Conservation (phyloP, 2,797 vertebrate species). For the Falco novaeseelandiae region DNA sequence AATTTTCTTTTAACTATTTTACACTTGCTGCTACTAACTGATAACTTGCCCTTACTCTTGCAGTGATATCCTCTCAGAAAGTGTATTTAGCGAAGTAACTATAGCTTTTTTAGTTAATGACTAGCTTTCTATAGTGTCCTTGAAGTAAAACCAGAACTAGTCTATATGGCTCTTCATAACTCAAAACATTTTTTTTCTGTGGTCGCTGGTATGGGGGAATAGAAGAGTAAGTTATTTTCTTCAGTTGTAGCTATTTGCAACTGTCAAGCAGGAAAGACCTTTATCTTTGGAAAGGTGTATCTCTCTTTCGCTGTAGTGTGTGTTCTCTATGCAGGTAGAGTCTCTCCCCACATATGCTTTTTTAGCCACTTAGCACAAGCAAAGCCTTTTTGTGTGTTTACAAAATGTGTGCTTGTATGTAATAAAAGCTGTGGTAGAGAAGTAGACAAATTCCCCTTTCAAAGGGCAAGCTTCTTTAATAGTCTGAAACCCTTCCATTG, state of each 20-base stretch:
- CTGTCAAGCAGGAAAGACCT: neutral
- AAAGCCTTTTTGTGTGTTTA: neutral
- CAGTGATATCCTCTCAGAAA: neutral
- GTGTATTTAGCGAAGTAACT: neutral
- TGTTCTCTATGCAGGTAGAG: too few relatives aligned
- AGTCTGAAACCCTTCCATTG: neutral
- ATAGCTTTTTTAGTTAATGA: neutral
- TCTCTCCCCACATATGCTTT: neutral
- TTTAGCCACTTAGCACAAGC: neutral
- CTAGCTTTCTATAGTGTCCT: neutral
- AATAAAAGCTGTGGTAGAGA: neutral
- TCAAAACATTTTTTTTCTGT: neutral
- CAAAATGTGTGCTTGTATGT: neutral
- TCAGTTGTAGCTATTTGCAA: neutral
- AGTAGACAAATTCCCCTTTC: neutral
- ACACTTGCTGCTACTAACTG: rapidly evolving
- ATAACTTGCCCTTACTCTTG: neutral
- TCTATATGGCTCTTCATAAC: neutral
- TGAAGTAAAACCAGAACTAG: neutral
- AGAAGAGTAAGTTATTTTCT: neutral
- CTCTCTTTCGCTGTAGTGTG: neutral
- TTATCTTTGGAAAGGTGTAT: neutral
- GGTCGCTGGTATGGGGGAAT: too few relatives aligned
- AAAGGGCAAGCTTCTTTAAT: neutral
- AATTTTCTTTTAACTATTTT: neutral